phyloP scores from a whole-genome alignment of 2,113 vertebrate genomes.

The Coryphaenoides rupestris region DNA sequence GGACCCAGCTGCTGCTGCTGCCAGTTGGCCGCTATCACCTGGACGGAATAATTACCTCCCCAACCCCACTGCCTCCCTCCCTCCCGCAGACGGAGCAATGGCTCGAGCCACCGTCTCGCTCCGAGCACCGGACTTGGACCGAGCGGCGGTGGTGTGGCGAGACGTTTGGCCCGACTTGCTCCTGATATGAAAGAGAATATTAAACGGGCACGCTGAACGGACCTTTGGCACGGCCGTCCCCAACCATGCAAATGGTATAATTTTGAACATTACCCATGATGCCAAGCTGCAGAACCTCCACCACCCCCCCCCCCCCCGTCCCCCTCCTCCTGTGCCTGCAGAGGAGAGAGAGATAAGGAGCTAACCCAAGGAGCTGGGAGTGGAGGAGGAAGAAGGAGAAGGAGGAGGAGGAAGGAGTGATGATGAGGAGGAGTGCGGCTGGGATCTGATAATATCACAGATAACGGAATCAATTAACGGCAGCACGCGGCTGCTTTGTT shows the following conservation, averaged over 20 bases:
- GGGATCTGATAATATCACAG: slow-evolving; percentile 40
- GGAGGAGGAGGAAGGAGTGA: slow-evolving; percentile 24
- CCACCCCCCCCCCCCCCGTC: too few species aligned
- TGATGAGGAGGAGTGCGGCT: slow-evolving; percentile 29
- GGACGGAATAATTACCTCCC: background rate
- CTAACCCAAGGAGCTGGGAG: slow-evolving; percentile 4
- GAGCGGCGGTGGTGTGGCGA: too few species aligned
- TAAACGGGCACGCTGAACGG: slow-evolving; percentile 19
- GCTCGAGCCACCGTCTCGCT: background rate
- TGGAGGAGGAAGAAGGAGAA: slow-evolving; percentile 23
- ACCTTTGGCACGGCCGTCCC: background rate
- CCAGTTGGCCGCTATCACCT: background rate
- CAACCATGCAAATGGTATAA: slow-evolving; percentile 32
- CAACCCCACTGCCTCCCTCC: background rate
- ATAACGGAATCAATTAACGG: slow-evolving; percentile 60
- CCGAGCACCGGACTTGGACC: background rate
- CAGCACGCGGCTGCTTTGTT: slow-evolving; percentile 30
- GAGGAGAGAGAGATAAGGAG: slow-evolving; percentile 35
- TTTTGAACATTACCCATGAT: slow-evolving; percentile 52
- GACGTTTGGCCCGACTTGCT: background rate
- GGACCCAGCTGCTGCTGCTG: background rate
- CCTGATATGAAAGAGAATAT: background rate
- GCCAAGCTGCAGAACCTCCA: slow-evolving; percentile 10
- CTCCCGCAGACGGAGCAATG: too few species aligned
- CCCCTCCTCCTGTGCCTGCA: slow-evolving; percentile 9